Base-by-base conservation (phyloP, 2,888 invertebrate genomes). In the Chouioia cunea region DNA sequence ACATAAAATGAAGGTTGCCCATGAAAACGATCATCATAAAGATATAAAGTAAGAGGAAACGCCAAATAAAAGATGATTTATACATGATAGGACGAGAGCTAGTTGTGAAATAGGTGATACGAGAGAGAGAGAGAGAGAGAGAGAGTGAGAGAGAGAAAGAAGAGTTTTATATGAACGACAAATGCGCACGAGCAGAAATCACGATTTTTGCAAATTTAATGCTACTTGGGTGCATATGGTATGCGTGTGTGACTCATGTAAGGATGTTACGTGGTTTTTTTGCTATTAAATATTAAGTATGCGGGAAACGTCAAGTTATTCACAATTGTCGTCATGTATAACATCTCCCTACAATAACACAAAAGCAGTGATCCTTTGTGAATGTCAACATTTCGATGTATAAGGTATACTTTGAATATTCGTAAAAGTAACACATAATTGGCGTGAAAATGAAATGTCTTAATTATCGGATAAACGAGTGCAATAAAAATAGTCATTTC, bases 11-110 rank as follows among this genome's bases (percentile, higher is more conserved):
- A 16, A 43, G 16, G 22, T 16, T n/a, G 47, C 16, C 65, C 58
- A 65, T 72, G 65, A 72, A 72, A 65, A 68, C 48, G 69, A 72
- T 60, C 53, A 68, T 72, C 72, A 62, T 72, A 69, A 72, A 72
- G 68, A 53, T 65, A 68, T 72, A 68, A 72, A 72, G 68, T 67
- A 56, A 68, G 48, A 65, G 62, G 65, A 65, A 62, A 62, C 43
- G 68, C 57, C 68, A 72, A 27, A 71, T 71, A 72, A 72, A 72
- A 72, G 36, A 65, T 72, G 72, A 72, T 69, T 69, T 68, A 65
- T 65, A 68, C 54, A 53, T 18, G 68, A 63, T 67, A 63, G 71
- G 65, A 43, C 47, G 52, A 47, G 62, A 71, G 63, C 67, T 66
- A 64, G 71, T 50, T 52, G 65, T 22, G 60, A 27, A 27, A 27